Evolutionary conservation across 1,140 invertebrate genomes (phyloP), one percentile per base, ranked within the genome.

Genomic region (Sycophaga agraensis): DNA sequence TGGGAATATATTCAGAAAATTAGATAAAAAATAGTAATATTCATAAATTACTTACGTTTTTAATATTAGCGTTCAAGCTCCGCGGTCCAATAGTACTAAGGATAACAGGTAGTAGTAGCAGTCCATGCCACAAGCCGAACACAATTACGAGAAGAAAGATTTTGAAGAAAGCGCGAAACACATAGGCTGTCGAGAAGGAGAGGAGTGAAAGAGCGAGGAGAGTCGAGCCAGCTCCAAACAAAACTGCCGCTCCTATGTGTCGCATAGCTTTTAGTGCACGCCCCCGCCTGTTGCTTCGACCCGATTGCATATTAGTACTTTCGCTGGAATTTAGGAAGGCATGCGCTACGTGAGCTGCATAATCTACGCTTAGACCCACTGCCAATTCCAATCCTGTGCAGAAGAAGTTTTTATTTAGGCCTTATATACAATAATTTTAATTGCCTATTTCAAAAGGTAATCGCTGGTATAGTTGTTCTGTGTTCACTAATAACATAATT

Each of bases 311-410:
- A 0, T 63, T 46, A 74, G 76, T 5, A 77, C 84, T 61, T 43
- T 57, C 45, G 9, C 59, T 53, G 19, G 78, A 70, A 26, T 83
- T 84, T 65, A 93, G 82, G 74, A 93, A 94, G 3, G 88, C 89
- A 67, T 93, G 90, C n/a, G 90, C 91, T 9, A 95, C 88, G 73
- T 96, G 92, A 6, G 92, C 91, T 0, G 92, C 91, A 66, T 94
- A 93, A 81, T 96, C 92, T 1, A 95, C 91, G 69, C 91, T 92
- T 31, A 96, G 82, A 34, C 93, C 92, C 67, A 94, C 90, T n/a
- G 89, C 91, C 51, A 96, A 80, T 68, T 94, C 90, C 9, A 93
- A 78, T 59, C 85, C 79, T 81, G 43, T 7, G 21, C 11, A 40
- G 45, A 28, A 42, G 28, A 58, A 21, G 57, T n/a, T n/a, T n/a